Evolutionary conservation across 2,113 vertebrate species (phyloP), one percentile per base, ranked within the genome.

Genomic region (Thryonomys swinderianus): DNA sequence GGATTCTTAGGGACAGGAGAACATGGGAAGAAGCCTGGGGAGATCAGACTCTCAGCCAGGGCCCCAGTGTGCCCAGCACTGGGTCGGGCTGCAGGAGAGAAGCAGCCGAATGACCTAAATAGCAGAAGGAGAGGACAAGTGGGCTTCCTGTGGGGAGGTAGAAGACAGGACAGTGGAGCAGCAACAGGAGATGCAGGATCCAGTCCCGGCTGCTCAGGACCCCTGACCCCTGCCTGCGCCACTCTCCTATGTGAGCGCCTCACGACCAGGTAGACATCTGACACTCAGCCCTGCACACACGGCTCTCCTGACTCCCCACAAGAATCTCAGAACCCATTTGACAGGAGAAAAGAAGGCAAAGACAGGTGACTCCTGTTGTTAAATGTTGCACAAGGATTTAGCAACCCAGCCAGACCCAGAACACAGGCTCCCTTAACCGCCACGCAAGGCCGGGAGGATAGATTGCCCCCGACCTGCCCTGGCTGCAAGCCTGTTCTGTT

Each of bases 361-460:
- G 42, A 62, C 7, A 23, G n/a, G 18, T 1, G 34, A 74, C 57
- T 21, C 30, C 53, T 27, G 2, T 8, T 79, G 40, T 53, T 71
- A 53, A 21, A 45, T 21, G 13, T 45, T 37, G 9, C 6, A 67
- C 14, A 25, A 34, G 34, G 66, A 34, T 10, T 42, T 27, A 51
- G 30, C 48, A 17, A 3, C 3, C 53, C 13, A 16, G 48, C 21
- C 34, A 40, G 23, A 40, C 20, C 3, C 0, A 3, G 37, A 55
- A 55, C 0, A 0, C 59, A 21, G 61, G 27, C 21, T 62, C 17
- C 57, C 23, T 34, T 80, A 55, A 48, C 40, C 42, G 66, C 10
- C 0, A 0, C 3, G 2, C 62, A 30, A 30, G 13, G 18, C 25
- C 81, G 64, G 8, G 71, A 53, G 21, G 20, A 16, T 13, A 25